These are phyloP conservation scores for Eupithecia exiguata DNA, from an alignment of 2,888 invertebrate genomes.

Conservation along the genomic window DNA sequence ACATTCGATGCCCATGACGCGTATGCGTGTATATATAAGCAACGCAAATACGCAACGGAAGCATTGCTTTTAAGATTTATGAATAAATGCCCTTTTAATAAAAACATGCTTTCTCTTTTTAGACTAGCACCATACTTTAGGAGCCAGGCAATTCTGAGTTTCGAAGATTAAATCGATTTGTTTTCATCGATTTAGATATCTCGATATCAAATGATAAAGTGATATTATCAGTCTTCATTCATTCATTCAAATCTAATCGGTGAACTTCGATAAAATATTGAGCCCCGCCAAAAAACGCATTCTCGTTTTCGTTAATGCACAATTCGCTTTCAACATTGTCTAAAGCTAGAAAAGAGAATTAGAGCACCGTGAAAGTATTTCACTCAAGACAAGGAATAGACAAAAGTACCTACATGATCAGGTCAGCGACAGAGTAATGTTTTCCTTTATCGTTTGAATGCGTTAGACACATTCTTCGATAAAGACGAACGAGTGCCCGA, in stretches of 20 bases:
- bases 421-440: background rate
- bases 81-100: background rate
- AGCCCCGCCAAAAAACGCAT: background rate
- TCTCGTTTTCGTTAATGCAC: background rate
- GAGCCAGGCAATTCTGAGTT: background rate
- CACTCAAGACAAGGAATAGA: background rate
- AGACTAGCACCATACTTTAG: background rate
- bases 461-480: background rate
- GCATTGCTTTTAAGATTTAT: background rate
- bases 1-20: background rate
- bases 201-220: background rate
- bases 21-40: background rate
- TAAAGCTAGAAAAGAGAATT: background rate
- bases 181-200: background rate
- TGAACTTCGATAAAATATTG: background rate
- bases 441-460: background rate
- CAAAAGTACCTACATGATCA: background rate
- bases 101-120: background rate
- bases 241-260: background rate
- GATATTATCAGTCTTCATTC: too few species aligned
- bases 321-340: background rate
- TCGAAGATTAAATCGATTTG: background rate
- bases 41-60: background rate
- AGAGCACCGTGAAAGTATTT: background rate
- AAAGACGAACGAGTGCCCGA: background rate